Percentiles rank a stretch among this genome's conserved stretches.
Evolutionary conservation across 2,113 vertebrate species (phyloP).

Genomic region (Nicator chloris): DNA sequence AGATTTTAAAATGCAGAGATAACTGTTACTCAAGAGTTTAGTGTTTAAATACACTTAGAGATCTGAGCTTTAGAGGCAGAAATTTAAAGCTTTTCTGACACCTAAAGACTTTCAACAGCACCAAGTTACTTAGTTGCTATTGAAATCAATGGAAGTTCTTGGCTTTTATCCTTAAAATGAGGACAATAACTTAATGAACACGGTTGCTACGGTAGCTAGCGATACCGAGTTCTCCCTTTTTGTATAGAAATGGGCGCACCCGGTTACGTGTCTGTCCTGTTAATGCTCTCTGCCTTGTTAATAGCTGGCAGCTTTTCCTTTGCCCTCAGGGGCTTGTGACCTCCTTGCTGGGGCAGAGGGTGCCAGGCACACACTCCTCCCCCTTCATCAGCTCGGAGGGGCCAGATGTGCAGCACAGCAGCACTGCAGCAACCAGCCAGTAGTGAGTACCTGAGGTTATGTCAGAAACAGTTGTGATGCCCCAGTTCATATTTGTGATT

Average conservation of each 20-base stretch:
- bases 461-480: not conserved
- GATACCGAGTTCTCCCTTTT: not conserved
- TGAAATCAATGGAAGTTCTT: not conserved
- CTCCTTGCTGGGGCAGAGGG: not conserved
- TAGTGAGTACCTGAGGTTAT: not conserved
- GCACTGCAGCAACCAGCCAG: not conserved
- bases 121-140: not conserved
- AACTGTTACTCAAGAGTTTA: not conserved
- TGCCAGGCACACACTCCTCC: not conserved
- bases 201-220: not conserved
- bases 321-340: not conserved
- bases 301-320: not conserved
- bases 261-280: not conserved
- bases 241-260: not conserved
- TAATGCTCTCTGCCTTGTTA: not conserved
- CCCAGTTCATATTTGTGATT: not conserved
- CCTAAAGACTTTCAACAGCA: not conserved
- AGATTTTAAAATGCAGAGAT: not conserved
- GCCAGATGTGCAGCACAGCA: not conserved
- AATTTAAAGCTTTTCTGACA: not conserved
- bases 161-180: constrained; percentile 6
- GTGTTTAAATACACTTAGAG: not conserved
- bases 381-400: not conserved
- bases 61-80: not conserved
- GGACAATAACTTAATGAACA: not conserved